Evolutionary conservation across 2,888 invertebrate species (phyloP).

Genomic region (Tuta absoluta): DNA sequence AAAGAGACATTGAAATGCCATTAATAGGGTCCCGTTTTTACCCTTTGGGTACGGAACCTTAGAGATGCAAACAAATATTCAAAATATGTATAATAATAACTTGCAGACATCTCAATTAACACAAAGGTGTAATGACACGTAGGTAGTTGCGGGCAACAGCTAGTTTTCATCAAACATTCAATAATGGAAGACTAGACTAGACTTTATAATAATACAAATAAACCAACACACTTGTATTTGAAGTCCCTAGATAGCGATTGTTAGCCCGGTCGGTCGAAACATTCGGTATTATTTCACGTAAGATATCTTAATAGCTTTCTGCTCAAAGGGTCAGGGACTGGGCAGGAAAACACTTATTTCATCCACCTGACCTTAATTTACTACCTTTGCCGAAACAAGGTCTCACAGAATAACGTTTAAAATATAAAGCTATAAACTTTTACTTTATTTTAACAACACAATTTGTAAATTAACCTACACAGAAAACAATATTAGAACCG

Average conservation of each 20-base stretch:
- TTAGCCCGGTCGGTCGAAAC: constrained; percentile 1
- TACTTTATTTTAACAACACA: no score
- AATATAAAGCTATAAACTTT: background rate
- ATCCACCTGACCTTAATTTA: constrained; percentile 22
- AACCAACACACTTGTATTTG: background rate
- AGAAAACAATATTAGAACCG: no score
- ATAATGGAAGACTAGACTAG: background rate
- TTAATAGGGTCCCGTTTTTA: no score
- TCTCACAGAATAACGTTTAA: background rate
- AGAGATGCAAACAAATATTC: no score
- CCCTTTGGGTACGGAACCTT: no score
- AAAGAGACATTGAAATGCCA: no score
- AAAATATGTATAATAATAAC: no score
- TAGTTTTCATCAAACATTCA: no score
- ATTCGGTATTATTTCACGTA: constrained; percentile 26
- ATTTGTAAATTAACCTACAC: no score
- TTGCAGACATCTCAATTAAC: no score
- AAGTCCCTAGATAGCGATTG: constrained; percentile 10
- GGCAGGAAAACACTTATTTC: constrained; percentile 31
- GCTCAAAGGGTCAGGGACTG: constrained; percentile 8
- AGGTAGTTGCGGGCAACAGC: no score
- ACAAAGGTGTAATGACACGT: no score
- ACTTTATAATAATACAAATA: background rate
- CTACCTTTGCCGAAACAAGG: background rate
- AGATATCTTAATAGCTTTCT: constrained; percentile 25